Base-by-base conservation (phyloP, 2,113 vertebrate species). In the Taurulus bubalis region DNA sequence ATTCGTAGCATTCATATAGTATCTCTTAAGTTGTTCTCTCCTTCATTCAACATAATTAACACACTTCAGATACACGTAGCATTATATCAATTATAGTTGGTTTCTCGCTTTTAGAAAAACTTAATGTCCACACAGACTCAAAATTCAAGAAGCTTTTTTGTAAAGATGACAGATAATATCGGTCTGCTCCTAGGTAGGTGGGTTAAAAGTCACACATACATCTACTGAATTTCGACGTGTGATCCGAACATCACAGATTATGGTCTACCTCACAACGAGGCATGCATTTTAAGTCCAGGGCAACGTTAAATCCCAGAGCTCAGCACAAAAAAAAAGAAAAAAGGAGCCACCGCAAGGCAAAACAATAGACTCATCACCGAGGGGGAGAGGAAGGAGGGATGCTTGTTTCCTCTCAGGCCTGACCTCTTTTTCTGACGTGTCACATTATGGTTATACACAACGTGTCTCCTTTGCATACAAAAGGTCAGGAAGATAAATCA, bases 401-500 rank as follows among this genome's bases (percentile, higher is more conserved):
- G 68, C 86, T 88, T 89, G 90, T 92, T 93, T 93, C 92, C 93
- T 92, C 90, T 70, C 84, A 82, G 83, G 75, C 82, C 80, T 94
- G 93, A 94, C 94, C 94, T 94, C 91, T 90, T 94, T 95, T 94
- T 85, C 91, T 92, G 91, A 88, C 75, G 77, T 88, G 90, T 94
- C 93, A 92, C 93, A 94, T 94, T 94, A 92, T 78, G 81, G 89
- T 84, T 89, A 72, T 83, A 92, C 88, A 79, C 77, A 91, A 90
- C 55, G 82, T 72, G 86, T 93, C 93, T 95, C 89, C 90, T 95
- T 95, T 94, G 94, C 95, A 94, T 95, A 93, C 90, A 87, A 95
- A 96, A 96, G 95, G 95, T 95, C 94, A 94, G 89, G 86, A 76
- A 94, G 91, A 95, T 95, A 95, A 93, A 95, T 96, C 95, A 94